These are phyloP conservation scores for Nomada ruficornis DNA, from an alignment of 2,888 invertebrate genomes.

Conservation along the genomic window DNA sequence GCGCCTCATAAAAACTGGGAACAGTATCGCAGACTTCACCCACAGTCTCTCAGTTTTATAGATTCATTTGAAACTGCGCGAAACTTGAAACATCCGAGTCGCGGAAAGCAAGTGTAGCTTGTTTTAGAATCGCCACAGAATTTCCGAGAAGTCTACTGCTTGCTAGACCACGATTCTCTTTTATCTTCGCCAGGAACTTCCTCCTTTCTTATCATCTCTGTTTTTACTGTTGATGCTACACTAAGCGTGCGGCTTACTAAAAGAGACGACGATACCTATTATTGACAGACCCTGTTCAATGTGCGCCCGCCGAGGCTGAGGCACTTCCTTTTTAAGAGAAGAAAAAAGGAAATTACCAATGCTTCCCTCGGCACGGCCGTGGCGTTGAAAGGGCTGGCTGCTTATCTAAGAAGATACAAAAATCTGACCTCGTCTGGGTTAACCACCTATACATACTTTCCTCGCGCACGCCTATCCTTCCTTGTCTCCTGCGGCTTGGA, in stretches of 20 bases:
- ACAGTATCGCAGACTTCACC: background rate
- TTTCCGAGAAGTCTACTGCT: background rate
- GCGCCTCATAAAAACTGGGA: background rate
- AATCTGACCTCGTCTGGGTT: conserved; percentile 8
- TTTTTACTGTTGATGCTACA: conserved; percentile 27
- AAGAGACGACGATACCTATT: conserved; percentile 41
- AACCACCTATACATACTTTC: background rate
- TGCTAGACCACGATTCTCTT: background rate
- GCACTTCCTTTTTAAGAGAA: too few relatives aligned
- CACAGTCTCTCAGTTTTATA: background rate
- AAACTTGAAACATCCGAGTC: background rate
- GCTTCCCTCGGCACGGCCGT: background rate
- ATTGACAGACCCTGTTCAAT: conserved; percentile 25
- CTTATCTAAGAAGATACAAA: conserved; percentile 41
- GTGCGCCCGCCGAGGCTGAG: background rate
- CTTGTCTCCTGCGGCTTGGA: conserved; percentile 31
- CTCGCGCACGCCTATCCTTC: background rate
- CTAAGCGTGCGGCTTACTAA: conserved; percentile 30
- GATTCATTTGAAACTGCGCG: background rate
- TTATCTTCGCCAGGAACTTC: conserved; percentile 12
- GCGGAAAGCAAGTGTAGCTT: background rate
- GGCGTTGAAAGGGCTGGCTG: conserved; percentile 33
- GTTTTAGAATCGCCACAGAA: background rate
- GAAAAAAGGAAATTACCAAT: background rate
- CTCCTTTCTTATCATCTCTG: conserved; percentile 24